Percentiles rank a stretch among this genome's conserved stretches.
Conservation (phyloP, 2,113 vertebrate genomes). For the Nycticorax nycticorax region DNA sequence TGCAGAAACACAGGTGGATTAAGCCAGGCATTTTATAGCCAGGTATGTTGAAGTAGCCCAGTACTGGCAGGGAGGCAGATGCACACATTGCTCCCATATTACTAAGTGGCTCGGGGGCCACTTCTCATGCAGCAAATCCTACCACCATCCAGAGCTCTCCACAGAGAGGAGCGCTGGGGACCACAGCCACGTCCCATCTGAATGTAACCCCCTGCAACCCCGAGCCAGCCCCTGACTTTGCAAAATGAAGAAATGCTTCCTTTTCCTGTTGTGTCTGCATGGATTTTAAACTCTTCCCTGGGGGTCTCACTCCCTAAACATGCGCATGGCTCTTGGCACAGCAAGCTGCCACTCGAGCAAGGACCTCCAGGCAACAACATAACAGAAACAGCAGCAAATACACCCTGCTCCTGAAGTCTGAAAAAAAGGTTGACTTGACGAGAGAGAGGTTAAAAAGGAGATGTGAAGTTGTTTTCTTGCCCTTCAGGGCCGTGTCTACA, state of each 20-base stretch:
- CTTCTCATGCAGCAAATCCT: background rate
- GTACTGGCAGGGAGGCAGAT: background rate
- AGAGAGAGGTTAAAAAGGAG: background rate
- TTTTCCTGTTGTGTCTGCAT: background rate
- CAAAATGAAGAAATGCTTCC: background rate
- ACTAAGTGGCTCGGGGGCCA: background rate
- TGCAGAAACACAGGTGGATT: background rate
- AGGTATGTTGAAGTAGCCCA: background rate
- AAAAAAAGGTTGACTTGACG: background rate
- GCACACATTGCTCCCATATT: background rate
- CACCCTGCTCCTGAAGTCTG: background rate
- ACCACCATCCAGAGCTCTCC: background rate
- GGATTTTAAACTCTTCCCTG: background rate
- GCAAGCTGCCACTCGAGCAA: background rate
- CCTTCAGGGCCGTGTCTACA: slow-evolving; percentile 15
- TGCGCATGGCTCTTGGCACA: rapidly evolving
- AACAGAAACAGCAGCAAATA: background rate
- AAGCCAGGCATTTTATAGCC: background rate
- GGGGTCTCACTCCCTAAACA: background rate
- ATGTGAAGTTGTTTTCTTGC: slow-evolving; percentile 12
- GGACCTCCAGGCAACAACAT: background rate
- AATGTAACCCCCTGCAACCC: background rate
- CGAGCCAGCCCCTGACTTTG: background rate
- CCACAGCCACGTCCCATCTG: background rate
- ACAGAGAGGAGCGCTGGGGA: background rate